Evolutionary conservation across 2,888 invertebrate genomes (phyloP).

Genomic region (Pristionchus maxplancki): DNA sequence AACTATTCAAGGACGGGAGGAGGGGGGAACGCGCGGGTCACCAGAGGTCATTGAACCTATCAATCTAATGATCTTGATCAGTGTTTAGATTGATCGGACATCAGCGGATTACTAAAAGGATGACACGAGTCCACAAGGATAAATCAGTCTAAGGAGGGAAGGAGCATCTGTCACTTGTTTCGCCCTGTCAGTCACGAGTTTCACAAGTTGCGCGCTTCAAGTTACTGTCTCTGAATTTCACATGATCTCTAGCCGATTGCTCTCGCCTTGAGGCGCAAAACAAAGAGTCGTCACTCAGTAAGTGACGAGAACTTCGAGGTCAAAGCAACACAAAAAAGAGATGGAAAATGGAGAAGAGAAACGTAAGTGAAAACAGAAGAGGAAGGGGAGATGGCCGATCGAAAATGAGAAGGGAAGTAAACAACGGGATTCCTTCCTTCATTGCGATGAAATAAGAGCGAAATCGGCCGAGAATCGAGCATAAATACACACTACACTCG

Average conservation of each 20-base stretch:
- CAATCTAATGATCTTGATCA: background rate
- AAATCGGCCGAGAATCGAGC: background rate
- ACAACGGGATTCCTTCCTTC: background rate
- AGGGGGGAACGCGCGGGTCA: background rate
- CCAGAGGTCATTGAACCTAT: conserved; percentile 20
- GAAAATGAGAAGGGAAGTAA: conserved; percentile 6
- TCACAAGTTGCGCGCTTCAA: background rate
- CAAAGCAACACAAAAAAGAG: background rate
- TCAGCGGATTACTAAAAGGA: background rate
- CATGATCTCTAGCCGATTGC: background rate
- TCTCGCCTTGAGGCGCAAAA: background rate
- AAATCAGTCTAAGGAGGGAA: too few species aligned
- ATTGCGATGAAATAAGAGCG: background rate
- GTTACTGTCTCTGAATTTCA: background rate
- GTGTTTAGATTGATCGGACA: background rate
- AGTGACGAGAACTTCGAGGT: conserved; percentile 35
- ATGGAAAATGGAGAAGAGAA: background rate
- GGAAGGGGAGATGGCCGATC: conserved; percentile 5
- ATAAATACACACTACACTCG: background rate
- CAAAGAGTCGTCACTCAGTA: background rate
- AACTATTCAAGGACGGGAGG: background rate
- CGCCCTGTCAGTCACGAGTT: background rate
- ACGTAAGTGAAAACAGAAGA: conserved; percentile 25
- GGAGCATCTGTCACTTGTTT: background rate
- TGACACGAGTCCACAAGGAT: background rate